A percentile compares a stretch with the other conserved stretches of the same genome.
phyloP scores from a whole-genome alignment of 2,888 invertebrate genomes.

The Trypoxylon attenuatum region DNA sequence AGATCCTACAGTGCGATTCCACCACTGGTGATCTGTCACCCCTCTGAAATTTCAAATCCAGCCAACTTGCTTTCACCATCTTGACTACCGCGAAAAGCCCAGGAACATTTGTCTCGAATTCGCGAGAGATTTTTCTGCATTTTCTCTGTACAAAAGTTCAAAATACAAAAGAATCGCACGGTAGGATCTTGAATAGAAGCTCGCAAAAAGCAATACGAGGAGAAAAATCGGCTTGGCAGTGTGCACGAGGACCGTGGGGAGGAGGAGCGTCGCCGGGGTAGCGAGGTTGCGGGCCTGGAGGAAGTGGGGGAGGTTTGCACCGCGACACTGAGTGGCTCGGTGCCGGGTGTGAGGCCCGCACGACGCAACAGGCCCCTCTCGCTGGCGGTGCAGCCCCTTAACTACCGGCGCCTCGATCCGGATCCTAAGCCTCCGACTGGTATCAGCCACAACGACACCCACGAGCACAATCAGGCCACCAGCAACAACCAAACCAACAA shows the following conservation, averaged over 20 bases:
- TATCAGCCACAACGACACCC: constrained; percentile 12
- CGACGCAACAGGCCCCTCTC: constrained; percentile 68
- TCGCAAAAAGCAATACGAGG: constrained; percentile 18
- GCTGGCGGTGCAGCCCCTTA: constrained; percentile 70
- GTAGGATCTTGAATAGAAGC: too few relatives aligned
- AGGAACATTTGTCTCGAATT: too few relatives aligned
- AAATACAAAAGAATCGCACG: too few relatives aligned
- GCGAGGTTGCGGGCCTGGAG: constrained; percentile 69
- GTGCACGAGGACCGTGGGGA: constrained; percentile 70
- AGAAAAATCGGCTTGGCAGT: constrained; percentile 55
- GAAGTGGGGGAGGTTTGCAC: constrained; percentile 56
- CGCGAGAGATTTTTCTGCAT: too few relatives aligned
- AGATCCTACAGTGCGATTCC: not conserved
- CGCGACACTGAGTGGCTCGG: constrained; percentile 61
- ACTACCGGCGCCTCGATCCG: constrained; percentile 70
- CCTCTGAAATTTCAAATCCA: not conserved
- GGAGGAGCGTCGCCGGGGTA: constrained; percentile 52
- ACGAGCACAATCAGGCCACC: not conserved
- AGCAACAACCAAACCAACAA: too few relatives aligned
- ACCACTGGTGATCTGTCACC: constrained; percentile 7
- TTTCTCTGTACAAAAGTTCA: too few relatives aligned
- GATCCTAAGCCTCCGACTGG: constrained; percentile 46
- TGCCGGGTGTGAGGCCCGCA: constrained; percentile 54
- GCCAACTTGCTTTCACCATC: not conserved
- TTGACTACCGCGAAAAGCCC: too few relatives aligned